Conservation (phyloP, 2,797 vertebrate species). For the Diplodus sargus region DNA sequence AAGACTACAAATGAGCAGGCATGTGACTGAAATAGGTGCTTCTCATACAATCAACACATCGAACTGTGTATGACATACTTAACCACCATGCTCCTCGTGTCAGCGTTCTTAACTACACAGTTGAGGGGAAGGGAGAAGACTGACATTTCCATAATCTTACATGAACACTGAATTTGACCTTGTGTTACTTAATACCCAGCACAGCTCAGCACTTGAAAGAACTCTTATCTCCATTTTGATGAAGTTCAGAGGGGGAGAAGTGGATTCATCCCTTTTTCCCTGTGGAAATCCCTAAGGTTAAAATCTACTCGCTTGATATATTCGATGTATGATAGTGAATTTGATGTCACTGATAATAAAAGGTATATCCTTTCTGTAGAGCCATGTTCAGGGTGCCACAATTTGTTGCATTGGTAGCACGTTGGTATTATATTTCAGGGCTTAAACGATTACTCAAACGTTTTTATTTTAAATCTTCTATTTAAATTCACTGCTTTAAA, state of each 20-base stretch:
- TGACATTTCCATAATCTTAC: slow-evolving; percentile 83
- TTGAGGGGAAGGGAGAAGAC: slow-evolving; percentile 58
- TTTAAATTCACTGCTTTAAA: slow-evolving; percentile 25
- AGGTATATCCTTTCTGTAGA: slow-evolving; percentile 43
- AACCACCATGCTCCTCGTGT: slow-evolving; percentile 50
- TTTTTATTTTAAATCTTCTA: slow-evolving; percentile 28
- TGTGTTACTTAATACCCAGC: slow-evolving; percentile 80
- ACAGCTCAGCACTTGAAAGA: slow-evolving; percentile 79
- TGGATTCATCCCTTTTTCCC: slow-evolving; percentile 67
- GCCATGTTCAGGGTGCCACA: slow-evolving; percentile 11
- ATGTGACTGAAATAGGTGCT: slow-evolving; percentile 67
- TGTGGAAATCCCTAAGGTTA: slow-evolving; percentile 73
- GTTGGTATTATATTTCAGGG: slow-evolving; percentile 18
- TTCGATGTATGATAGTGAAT: slow-evolving; percentile 74
- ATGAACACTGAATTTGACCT: slow-evolving; percentile 77
- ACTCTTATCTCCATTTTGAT: slow-evolving; percentile 80
- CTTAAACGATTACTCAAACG: slow-evolving; percentile 31
- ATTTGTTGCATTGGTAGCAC: neutral
- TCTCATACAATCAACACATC: slow-evolving; percentile 66
- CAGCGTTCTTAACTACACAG: slow-evolving; percentile 51
- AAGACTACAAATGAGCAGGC: slow-evolving; percentile 65
- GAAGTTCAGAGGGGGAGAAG: slow-evolving; percentile 73
- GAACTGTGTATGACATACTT: slow-evolving; percentile 59
- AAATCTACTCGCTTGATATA: slow-evolving; percentile 74
- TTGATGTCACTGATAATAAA: slow-evolving; percentile 64